Evolutionary conservation across 1,140 invertebrate species (phyloP), one percentile per base, ranked within the genome.

Genomic region (Caenorhabditis brenneri): DNA sequence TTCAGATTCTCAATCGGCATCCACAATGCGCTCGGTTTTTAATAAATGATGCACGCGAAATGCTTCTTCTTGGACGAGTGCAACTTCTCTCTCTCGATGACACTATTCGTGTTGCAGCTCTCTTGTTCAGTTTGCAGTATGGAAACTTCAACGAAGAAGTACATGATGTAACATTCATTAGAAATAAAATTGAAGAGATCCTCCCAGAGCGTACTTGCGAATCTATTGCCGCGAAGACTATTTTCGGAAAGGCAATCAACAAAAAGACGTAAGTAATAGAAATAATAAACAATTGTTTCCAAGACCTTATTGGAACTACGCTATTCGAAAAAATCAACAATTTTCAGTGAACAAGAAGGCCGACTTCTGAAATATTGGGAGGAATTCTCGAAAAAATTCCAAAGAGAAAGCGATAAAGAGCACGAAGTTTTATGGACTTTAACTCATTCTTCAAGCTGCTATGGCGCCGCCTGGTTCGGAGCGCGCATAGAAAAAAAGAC

Each of bases 161-260:
- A 12, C 65, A 74, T n/a, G 65, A 74, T 24, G 65, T 74, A 10
- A n/a, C 65, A 9, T 74, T 74, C 36, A n/a, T 74, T 15, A 39
- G 65, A 74, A 74, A 24, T 24, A 31, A 74, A 15, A 74, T 74
- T 15, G 65, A 74, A 2, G 65, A 74, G 10, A 74, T 74, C 24
- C 36, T 74, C 2, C 65, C 65, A 1, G 65, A 74, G 16, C 33
- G 36, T 24, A 74, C 65, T 15, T 74, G 65, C n/a, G 65, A 74
- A 19, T 74, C 65, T 1, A 74, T 74, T 27, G 65, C 29, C 10
- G 36, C 65, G n/a, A 74, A 39, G 29, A 74, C 65, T 0, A 42
- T 74, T 12, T 74, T 74, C n/a, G 65, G 65, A 74, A 74, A 74
- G 29, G 36, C 65, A 9, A 74, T 74, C 65, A 74, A 15, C 36